These are phyloP conservation scores for Cinclus cinclus DNA, from an alignment of 2,113 vertebrate genomes.

Conservation along the genomic window DNA sequence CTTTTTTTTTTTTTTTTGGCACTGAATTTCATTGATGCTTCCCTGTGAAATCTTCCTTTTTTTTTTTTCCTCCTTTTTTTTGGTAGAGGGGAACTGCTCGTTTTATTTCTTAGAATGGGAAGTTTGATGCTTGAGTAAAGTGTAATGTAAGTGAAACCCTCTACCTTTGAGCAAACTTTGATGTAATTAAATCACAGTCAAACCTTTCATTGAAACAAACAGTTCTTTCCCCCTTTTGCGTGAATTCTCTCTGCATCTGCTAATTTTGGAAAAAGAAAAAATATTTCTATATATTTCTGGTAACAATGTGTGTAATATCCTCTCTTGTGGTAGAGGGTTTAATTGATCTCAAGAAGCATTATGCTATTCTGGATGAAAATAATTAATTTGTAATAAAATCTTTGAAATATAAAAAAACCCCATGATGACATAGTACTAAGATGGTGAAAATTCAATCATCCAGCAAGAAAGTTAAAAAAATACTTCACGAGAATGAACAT, in stretches of 20 bases:
- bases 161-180: neutral
- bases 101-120: neutral
- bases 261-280: neutral
- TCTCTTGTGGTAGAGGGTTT: neutral
- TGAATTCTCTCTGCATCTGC: neutral
- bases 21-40: neutral
- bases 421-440: neutral
- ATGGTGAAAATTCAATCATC: neutral
- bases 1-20: neutral
- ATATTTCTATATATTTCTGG: neutral
- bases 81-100: neutral
- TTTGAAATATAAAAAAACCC: neutral
- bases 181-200: neutral
- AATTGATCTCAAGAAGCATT: neutral
- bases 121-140: neutral
- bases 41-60: neutral
- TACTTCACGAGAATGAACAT: neutral
- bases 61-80: neutral
- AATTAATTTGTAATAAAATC: neutral
- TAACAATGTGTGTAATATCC: neutral
- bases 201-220: neutral
- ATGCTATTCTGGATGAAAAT: neutral
- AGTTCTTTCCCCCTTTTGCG: rapidly evolving
- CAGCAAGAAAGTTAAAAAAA: neutral
- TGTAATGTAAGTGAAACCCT: neutral